Evolutionary conservation across 2,888 invertebrate genomes (phyloP), one percentile per base, ranked within the genome.

Genomic region (Synanthedon tipuliformis): DNA sequence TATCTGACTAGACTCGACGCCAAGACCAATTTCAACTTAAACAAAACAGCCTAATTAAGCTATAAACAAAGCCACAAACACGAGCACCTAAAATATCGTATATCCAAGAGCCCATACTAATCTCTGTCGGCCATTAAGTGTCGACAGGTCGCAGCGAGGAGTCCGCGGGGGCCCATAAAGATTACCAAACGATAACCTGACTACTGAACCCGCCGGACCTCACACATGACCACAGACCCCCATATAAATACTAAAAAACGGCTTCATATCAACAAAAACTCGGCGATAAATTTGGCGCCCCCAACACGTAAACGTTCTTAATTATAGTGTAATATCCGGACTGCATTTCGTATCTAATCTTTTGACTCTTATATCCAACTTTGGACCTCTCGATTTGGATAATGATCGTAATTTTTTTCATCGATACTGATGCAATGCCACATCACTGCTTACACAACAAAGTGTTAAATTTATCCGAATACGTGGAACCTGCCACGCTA

Each of bases 11-110:
- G 78, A 78, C 73, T 63, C 71, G 76, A 73, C 77, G 78, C 74
- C 74, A 72, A 70, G 68, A 69, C 68, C 73, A 68, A 77, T 75
- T 76, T 74, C 78, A 75, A 80, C 75, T 82, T 75, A 80, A 78
- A 84, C 85, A 84, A 83, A 85, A 86, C 83, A 84, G 82, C 72
- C 85, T 86, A 87, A 87, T 87, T 86, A 87, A 87, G 85, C 85
- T 77, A 87, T 87, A 86, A 86, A 86, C 83, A 81, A 84, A 81
- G 72, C 86, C 79, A 81, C 83, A 83, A 81, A 85, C 83, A 86
- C 75, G 77, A 67, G 60, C 73, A 72, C 71, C 76, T 75, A 79
- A 80, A 81, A 84, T 78, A 78, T 78, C 75, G 72, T 65, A 66
- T 68, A 66, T 68, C 63, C 64, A 65, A 55, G 56, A 59, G 61